Base-by-base conservation (phyloP, 2,113 vertebrate species). In the Lepisosteus osseus region DNA sequence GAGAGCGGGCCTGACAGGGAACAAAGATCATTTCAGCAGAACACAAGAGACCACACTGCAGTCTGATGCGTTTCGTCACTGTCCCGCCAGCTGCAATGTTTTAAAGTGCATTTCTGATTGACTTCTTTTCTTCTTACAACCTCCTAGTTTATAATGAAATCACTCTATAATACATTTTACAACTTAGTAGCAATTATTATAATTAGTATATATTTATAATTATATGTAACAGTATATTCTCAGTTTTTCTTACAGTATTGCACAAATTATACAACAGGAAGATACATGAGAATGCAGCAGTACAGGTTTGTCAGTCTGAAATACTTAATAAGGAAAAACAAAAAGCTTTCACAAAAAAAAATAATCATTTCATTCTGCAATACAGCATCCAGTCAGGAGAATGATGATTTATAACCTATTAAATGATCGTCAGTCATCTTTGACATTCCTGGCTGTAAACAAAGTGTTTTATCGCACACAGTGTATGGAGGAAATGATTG, bases 51-150 rank as follows among this genome's bases (percentile, higher is more conserved):
- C 2, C 12, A 15, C 12, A 17, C 11, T n/a, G 57, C 13, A 15
- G 12, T 59, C 57, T 59, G 57, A 13, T 2, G 13, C 57, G 2
- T 6, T 5, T 9, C 47, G 47, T 51, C 47, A 51, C 29, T 29
- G 29, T 29, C 29, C 29, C 29, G 47, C 9, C 57, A 59, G 57
- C 57, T 15, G 13, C 12, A 15, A 59, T 59, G n/a, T 5, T 4
- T 73, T 87, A 87, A 90, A 87, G 86, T 86, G 87, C 85, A 77
- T 84, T 79, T 74, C 72, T 75, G 77, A 70, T 68, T 70, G 73
- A 81, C 61, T 7, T n/a, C 64, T 72, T 78, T 59, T 61, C 56
- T 7, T 14, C 41, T 67, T 15, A 75, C 59, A 74, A 59, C 57
- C 57, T 59, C 57, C n/a, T 59, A 13, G 4, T 6, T 13, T 15